A percentile compares a stretch with the other conserved stretches of the same genome.
Evolutionary conservation across 2,797 vertebrate genomes (phyloP).

Genomic region (Vespertilio murinus): DNA sequence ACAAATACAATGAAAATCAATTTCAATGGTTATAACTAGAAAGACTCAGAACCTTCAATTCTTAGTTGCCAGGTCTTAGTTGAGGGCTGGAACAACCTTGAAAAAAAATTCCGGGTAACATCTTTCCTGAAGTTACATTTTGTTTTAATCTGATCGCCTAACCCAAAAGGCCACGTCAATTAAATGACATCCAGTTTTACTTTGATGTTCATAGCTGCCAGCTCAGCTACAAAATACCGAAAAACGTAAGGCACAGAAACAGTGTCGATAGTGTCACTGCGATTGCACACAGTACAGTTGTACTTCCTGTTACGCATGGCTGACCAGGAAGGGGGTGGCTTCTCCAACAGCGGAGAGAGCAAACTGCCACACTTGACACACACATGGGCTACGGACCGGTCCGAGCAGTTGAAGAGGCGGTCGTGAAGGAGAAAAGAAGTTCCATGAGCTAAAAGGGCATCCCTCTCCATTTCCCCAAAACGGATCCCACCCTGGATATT

Average conservation of each 20-base stretch:
- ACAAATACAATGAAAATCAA: not conserved
- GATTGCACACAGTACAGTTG: constrained; percentile 88
- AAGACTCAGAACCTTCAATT: not conserved
- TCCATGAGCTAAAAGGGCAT: constrained; percentile 95
- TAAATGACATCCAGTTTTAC: constrained; percentile 89
- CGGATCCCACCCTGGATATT: constrained; percentile 97
- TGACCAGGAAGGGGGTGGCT: constrained; percentile 91
- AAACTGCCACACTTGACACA: constrained; percentile 93
- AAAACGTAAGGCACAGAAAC: constrained; percentile 95
- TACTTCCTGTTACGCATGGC: constrained; percentile 89
- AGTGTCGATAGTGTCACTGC: constrained; percentile 89
- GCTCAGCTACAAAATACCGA: constrained; percentile 96
- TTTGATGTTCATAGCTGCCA: constrained; percentile 98
- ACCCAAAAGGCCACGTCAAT: constrained; percentile 75
- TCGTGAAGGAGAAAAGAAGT: constrained; percentile 97
- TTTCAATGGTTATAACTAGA: not conserved
- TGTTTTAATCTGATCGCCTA: not conserved
- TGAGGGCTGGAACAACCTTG: not conserved
- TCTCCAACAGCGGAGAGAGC: constrained; percentile 93
- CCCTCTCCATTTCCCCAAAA: constrained; percentile 98
- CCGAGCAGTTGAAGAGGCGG: constrained; percentile 95
- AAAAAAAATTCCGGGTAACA: not conserved
- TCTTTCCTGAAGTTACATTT: not conserved
- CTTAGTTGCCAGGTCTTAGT: not conserved
- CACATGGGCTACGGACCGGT: constrained; percentile 88